Percentiles rank a stretch among this genome's conserved stretches.
phyloP scores from a whole-genome alignment of 1,140 invertebrate genomes.

The Pantala flavescens region DNA sequence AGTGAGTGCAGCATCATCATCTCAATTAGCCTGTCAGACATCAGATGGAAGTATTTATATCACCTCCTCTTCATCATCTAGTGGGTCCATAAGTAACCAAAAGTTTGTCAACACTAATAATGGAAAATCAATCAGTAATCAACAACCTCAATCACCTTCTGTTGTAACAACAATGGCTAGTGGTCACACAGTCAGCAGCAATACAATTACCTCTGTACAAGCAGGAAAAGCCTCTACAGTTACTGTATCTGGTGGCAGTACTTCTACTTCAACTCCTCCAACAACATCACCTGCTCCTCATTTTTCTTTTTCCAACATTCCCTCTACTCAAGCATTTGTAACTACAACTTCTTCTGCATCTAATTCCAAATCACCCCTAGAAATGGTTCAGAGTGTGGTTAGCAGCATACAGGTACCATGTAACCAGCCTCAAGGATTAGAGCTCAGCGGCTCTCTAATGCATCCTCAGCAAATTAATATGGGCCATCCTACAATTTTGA shows the following conservation, averaged over 20 bases:
- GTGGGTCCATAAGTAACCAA: background rate
- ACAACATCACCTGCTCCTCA: conserved; percentile 29
- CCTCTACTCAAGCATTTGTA: conserved; percentile 21
- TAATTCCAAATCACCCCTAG: conserved; percentile 55
- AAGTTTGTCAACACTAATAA: conserved; percentile 14
- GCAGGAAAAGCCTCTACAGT: conserved; percentile 62
- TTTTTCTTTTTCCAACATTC: conserved; percentile 24
- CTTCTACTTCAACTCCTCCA: conserved; percentile 30
- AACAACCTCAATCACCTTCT: conserved; percentile 12
- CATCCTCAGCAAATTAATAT: conserved; percentile 1
- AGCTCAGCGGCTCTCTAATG: conserved; percentile 22
- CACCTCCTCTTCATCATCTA: background rate
- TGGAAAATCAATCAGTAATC: background rate
- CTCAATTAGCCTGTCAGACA: conserved; percentile 7
- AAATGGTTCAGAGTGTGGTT: conserved; percentile 71
- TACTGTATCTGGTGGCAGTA: conserved; percentile 57
- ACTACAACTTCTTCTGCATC: background rate
- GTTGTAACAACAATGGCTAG: conserved; percentile 63
- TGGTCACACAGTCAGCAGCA: conserved; percentile 57
- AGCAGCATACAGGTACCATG: conserved; percentile 56
- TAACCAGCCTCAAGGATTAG: conserved; percentile 11
- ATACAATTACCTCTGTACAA: conserved; percentile 64
- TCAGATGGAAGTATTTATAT: conserved; percentile 13
- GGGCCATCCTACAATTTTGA: conserved; percentile 18
- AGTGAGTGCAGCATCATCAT: background rate